Evolutionary conservation across 2,888 invertebrate species (phyloP), one percentile per base, ranked within the genome.

Genomic region (Doris montereyensis): DNA sequence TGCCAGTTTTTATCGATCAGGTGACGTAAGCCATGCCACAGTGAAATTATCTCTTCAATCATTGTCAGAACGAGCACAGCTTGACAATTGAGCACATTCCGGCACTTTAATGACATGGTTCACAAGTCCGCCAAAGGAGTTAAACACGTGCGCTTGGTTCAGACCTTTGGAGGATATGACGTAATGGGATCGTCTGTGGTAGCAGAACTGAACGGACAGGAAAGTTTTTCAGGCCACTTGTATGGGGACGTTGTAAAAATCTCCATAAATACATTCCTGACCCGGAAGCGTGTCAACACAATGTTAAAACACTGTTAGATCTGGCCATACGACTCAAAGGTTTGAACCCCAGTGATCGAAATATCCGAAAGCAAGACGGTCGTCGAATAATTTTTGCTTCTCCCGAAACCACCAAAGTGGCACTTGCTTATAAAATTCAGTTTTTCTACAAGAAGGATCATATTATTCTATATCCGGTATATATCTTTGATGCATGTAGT

Each of bases 171-270:
- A 28, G 79, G 79, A 1, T 58, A 74, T 28, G 72, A 79, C 13
- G 81, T 81, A 13, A 35, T 77, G 26, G 81, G 81, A 21, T 75
- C 75, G 4, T 34, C 52, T 10, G 76, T 76, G 1, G 79, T 72
- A 30, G 81, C 77, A 3, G 62, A 65, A 41, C 13, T 60, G 26
- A 62, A 65, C 73, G n/a, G 30, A 1, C 8, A 30, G 13, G 52
- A 13, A 41, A 5, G 13, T 41, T 41, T 41, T 13, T 10, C 52
- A 5, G 70, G 70, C 30, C 70, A 70, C 10, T 13, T 62, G 13
- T 62, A 62, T 21, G 62, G 62, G 21, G n/a, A 21, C 13, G 28
- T 70, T 1, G 70, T 34, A 5, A 17, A 30, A 34, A 34, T 17
- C 34, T 70, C 2, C 26, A 70, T 17, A 30, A 28, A 34, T 30